Base-by-base conservation (phyloP, 2,888 invertebrate species). In the Leptogaster cylindrica region DNA sequence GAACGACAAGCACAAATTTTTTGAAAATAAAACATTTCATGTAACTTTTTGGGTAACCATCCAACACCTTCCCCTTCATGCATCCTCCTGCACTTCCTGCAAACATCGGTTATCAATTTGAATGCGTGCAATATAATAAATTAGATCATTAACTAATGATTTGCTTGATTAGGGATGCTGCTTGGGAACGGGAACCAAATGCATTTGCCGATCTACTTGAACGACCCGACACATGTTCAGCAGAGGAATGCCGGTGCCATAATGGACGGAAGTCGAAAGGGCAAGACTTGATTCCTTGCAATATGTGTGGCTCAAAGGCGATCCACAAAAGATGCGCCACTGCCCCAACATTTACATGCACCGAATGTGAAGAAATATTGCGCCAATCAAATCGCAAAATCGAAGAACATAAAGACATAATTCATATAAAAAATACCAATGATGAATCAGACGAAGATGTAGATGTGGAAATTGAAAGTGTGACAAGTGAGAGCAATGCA, bases 111-210 rank as follows among this genome's bases (percentile, higher is more conserved):
- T n/a, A n/a, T n/a, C n/a, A 1, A 10, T 23, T 7, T 25, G 5
- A 50, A 39, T 36, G 2, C 25, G 52, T 4, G 2, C 1, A 8
- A 18, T 16, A 5, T 41, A n/a, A 18, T 3, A 14, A 41, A 31
- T 8, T 31, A 6, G 10, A 7, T 31, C 10, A 31, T 31, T 31
- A 31, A 31, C 31, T 31, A 6, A 31, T n/a, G n/a, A n/a, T n/a
- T 31, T 31, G 31, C 31, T 31, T 31, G 31, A 46, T 27, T 77
- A 91, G 91, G 73, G 93, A 93, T 77, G 93, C 93, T 0, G 86
- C 90, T 0, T 94, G 93, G 94, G 93, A 94, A 76, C 75, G 86
- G 8, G 88, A 85, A 70, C 89, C 90, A 1, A 86, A 90, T 75
- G 92, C 93, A 0, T 93, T 85, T 78, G 83, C 85, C 0, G 92